Base-by-base conservation (phyloP, 2,113 vertebrate genomes). In the Lepus timidus region DNA sequence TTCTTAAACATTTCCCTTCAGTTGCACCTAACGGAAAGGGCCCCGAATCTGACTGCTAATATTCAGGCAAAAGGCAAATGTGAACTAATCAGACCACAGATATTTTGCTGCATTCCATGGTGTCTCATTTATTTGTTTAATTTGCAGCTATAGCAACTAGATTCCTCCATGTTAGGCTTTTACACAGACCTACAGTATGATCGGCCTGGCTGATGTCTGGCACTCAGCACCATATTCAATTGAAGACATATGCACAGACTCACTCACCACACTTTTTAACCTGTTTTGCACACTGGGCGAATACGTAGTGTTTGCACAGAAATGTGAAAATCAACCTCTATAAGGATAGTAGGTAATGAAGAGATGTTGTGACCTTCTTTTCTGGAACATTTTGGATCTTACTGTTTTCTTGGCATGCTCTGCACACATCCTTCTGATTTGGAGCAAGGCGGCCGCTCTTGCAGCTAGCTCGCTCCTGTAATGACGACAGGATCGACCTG, bases 91-190 rank as follows among this genome's bases (percentile, higher is more conserved):
- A 98, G 97, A 98, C 98, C 98, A 97, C 98, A 99, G 98, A 98
- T 98, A 98, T 98, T 99, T 98, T 98, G 98, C 97, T 97, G 97
- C 98, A 98, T 99, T 99, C 98, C 99, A 98, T 95, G 96, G 98
- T 98, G 99, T 98, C 98, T 99, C 98, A 92, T 98, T 97, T 99
- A 98, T 99, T 99, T 99, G 99, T 99, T 99, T 99, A 98, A 98
- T 97, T 96, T 97, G 98, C 97, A 96, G 51, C 98, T 98, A 99
- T 98, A 98, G 98, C 97, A 99, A 99, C 98, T 93, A 96, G 96
- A 98, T 98, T 98, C 98, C 97, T 97, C 97, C 97, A 94, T 97
- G 96, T 97, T 88, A 95, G 96, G 95, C 96, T 97, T 95, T 97
- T 90, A 91, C 95, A 95, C 96, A 98, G 97, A 97, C 97, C 93